Base-by-base conservation (phyloP, 1,140 invertebrate species). In the Sycophila sp. region DNA sequence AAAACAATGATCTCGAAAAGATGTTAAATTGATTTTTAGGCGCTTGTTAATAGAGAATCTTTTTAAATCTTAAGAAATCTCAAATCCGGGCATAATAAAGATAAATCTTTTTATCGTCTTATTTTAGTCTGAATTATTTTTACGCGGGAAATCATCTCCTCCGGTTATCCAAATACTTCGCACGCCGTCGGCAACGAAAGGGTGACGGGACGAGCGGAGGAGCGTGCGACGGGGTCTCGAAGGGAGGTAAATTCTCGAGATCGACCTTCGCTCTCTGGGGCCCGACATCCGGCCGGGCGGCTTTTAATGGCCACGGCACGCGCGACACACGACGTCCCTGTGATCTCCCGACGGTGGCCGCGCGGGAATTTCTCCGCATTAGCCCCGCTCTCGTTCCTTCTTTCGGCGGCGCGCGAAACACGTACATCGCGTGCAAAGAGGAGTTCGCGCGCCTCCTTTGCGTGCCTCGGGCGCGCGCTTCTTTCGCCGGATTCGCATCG, bases 351-450 rank as follows among this genome's bases (percentile, higher is more conserved):
- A n/a, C n/a, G 28, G 30, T 11, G 32, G 26, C 55, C 17, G 34
- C 34, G 30, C 15, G 55, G 24, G 55, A 58, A 40, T 58, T 58
- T 58, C 22, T 22, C 7, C 55, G 34, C 34, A 58, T 58, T 58
- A 58, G 55, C 55, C 55, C 6, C 42, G 17, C 17, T 22, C 42
- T 47, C 19, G 17, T 10, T n/a, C 4, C 38, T 2, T n/a, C 4
- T n/a, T n/a, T n/a, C 4, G 3, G 4, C 19, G 8, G n/a, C 34
- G 32, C 17, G 34, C 55, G 30, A 55, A 34, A 24, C 34, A 38
- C 55, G 32, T 24, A 38, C 6, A 13, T 0, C 30, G 30, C n/a
- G 30, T 15, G 53, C 26, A 58, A 38, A 32, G 55, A 32, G n/a
- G 34, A 24, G 30, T 19, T 56, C n/a, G 30, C 26, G 8, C 22